Evolutionary conservation across 37 sponge, comb jelly and placozoan species (phyloP), one percentile per base, ranked within the genome.

Genomic region (Theonella swinhoei): DNA sequence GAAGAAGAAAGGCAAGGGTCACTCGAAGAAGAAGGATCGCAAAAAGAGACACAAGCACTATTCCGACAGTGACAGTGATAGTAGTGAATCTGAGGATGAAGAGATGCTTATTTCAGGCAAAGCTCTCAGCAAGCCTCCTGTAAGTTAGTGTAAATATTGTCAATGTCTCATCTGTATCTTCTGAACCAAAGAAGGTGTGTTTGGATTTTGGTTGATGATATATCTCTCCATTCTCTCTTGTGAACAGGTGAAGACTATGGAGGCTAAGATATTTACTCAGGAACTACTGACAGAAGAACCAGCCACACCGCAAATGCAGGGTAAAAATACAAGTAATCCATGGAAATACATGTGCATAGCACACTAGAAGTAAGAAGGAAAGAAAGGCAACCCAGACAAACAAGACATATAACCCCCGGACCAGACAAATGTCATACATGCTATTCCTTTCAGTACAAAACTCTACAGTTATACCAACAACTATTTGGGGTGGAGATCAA

Each of bases 181-280:
- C 7, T 17, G 11, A 47, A 47, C 54, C 54, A 7, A 47, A 17
- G 54, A 47, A 47, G 54, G n/a, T n/a, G n/a, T n/a, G n/a, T n/a
- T n/a, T n/a, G n/a, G n/a, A n/a, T n/a, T n/a, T n/a, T n/a, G 54
- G 14, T 47, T 47, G 54, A 47, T 17, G 14, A 47, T 47, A n/a
- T n/a, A n/a, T n/a, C n/a, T n/a, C n/a, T n/a, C n/a, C n/a, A n/a
- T n/a, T n/a, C n/a, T n/a, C n/a, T n/a, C n/a, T n/a, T n/a, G n/a
- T n/a, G n/a, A n/a, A 28, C 32, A 83, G 83, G 62, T 83, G n/a
- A 83, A 64, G 65, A 84, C 77, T 0, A 76, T 76, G 76, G 43
- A 76, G 64, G 85, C 85, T 22, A 67, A 54, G 70, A 84, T 76
- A 9, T 33, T 31, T 61, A 66, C 54, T 2, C 85, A 84, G 54